phyloP scores from a whole-genome alignment of 2,113 vertebrate genomes.

The Atractosteus spatula region DNA sequence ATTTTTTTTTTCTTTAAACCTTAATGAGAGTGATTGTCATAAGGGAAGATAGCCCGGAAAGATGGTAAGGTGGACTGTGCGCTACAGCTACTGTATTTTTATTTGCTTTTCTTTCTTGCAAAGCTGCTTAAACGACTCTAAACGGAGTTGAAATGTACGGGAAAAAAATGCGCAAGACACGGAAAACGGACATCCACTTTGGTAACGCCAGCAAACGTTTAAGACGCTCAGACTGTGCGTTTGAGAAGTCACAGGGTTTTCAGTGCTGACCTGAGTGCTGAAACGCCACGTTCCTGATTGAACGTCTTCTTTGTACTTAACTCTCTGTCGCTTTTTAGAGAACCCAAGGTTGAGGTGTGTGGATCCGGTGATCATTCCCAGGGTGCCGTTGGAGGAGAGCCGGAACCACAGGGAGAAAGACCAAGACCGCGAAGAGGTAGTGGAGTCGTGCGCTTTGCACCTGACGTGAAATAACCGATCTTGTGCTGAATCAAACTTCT shows the following conservation, averaged over 20 bases:
- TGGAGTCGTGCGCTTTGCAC: conserved; percentile 63
- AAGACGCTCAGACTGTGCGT: too few relatives aligned
- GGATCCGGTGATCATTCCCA: conserved; percentile 69
- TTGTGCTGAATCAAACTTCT: neutral
- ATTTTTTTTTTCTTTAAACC: too few relatives aligned
- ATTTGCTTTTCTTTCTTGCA: too few relatives aligned
- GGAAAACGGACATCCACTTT: too few relatives aligned
- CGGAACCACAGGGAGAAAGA: conserved; percentile 54
- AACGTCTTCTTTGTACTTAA: conserved; percentile 46
- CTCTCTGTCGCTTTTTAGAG: conserved; percentile 63
- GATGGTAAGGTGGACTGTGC: too few relatives aligned
- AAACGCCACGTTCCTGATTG: conserved; percentile 19
- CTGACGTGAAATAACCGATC: conserved; percentile 50
- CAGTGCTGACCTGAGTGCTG: conserved; percentile 18
- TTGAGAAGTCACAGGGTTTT: conserved; percentile 49
- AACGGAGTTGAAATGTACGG: too few relatives aligned
- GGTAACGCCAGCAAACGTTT: too few relatives aligned
- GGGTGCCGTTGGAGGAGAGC: conserved; percentile 70
- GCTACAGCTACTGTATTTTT: too few relatives aligned
- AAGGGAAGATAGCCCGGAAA: too few relatives aligned
- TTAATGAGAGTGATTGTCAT: too few relatives aligned
- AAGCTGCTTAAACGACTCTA: too few relatives aligned
- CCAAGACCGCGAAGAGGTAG: conserved; percentile 51
- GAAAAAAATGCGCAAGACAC: too few relatives aligned
- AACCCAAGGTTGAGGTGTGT: conserved; percentile 61